Base-by-base conservation (phyloP, 2,113 vertebrate species). In the Copsychus sechellarum region DNA sequence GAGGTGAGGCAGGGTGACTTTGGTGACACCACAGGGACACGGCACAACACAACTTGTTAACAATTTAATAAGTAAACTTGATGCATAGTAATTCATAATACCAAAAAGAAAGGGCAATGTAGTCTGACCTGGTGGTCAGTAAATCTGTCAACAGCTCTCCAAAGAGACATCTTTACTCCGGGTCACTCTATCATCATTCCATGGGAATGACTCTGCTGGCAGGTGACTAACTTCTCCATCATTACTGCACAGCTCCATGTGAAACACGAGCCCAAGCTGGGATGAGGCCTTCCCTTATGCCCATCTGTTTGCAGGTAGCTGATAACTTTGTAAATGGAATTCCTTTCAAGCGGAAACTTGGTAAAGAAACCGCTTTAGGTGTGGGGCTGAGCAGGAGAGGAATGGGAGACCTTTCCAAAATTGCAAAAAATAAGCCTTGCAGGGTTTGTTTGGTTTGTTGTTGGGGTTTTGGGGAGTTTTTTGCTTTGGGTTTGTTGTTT, bases 181-280 rank as follows among this genome's bases (percentile, higher is more conserved):
- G 67, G 77, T 92, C 11, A 1, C 71, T 89, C 82, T 3, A 29
- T 64, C 88, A 86, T 91, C 90, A 77, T 88, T 94, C 91, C 76
- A 45, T 14, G 87, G 73, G 60, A 94, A 95, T 34, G 85, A 83
- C 43, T 78, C 47, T 33, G 64, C 21, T 81, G 91, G 83, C 64
- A 87, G 81, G 83, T 95, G 86, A 95, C 81, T 18, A 90, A 80
- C 86, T 81, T 87, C 78, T 94, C 85, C 92, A 77, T 82, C 80
- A 64, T 71, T 73, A 74, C 58, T 33, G 71, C 72, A 80, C 12
- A 90, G 86, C 78, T 89, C 90, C 34, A 15, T 2, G 38, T 11
- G 16, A 43, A 74, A 67, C 58, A 22, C 12, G 15, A 60, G 38
- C 12, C 65, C 77, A 66, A 33, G 33, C 19, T 53, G 8, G 26